These are phyloP conservation scores for Hemibagrus guttatus DNA, from an alignment of 2,797 vertebrate species.

Conservation along the genomic window DNA sequence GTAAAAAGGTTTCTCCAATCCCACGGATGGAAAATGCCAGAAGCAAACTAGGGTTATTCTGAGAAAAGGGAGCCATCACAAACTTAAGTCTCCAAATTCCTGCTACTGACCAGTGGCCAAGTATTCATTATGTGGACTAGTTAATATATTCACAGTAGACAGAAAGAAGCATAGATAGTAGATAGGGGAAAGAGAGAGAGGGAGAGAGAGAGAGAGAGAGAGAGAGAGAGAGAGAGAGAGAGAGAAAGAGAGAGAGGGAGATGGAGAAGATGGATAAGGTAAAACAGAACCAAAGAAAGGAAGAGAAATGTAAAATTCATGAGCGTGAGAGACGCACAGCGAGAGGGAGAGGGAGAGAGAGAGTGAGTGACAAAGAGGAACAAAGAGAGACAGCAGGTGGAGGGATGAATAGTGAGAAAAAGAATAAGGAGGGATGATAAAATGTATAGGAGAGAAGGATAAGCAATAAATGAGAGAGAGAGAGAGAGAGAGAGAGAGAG, in stretches of 20 bases:
- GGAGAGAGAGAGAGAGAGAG: not conserved
- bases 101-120: not conserved
- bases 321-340: not conserved
- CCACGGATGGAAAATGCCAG: constrained; percentile 7
- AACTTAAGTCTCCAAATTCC: not conserved
- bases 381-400: not conserved
- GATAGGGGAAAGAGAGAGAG: not conserved
- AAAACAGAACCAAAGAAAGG: not conserved
- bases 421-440: not conserved
- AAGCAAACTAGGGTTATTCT: constrained; percentile 5
- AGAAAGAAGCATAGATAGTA: not conserved
- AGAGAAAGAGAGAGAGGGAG: not conserved
- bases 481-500: not conserved
- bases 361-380: not conserved
- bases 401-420: not conserved
- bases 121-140: not conserved
- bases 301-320: not conserved
- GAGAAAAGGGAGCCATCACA: not conserved
- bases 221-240: not conserved
- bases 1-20: constrained; percentile 18
- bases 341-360: not conserved
- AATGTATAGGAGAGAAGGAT: not conserved
- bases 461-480: too few relatives aligned
- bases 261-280: not conserved
- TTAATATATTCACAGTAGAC: constrained; percentile 4